Evolutionary conservation across 2,888 invertebrate species (phyloP).

Genomic region (Augiades crinisus): DNA sequence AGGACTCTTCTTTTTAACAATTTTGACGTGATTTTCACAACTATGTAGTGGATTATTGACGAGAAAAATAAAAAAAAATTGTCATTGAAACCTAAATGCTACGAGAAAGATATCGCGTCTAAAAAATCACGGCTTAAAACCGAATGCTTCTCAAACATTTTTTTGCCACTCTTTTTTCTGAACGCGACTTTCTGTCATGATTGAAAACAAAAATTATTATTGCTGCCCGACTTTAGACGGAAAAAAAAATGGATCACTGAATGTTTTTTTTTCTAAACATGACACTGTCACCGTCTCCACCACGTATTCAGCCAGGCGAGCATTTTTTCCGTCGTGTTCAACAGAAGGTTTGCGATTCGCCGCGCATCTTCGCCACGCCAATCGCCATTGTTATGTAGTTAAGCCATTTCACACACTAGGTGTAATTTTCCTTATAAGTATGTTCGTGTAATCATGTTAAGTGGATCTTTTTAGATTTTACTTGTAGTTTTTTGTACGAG

Average conservation of each 20-base stretch:
- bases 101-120: too few species aligned
- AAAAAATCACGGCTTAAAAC: too few species aligned
- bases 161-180: too few species aligned
- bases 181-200: too few species aligned
- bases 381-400: slow-evolving; percentile 18
- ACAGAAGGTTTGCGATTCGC: slow-evolving; percentile 20
- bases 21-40: too few species aligned
- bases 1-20: too few species aligned
- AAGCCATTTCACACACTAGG: slow-evolving; percentile 17
- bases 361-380: slow-evolving; percentile 13
- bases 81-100: too few species aligned
- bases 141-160: too few species aligned
- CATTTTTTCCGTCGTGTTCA: slow-evolving; percentile 9
- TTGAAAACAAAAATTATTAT: background rate
- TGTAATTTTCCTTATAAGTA: slow-evolving; percentile 16
- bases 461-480: background rate
- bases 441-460: slow-evolving; percentile 8
- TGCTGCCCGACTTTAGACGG: background rate
- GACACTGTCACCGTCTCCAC: slow-evolving; percentile 8
- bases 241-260: background rate
- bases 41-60: too few species aligned
- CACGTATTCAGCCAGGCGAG: slow-evolving; percentile 15
- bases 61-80: too few species aligned
- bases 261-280: slow-evolving; percentile 5
- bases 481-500: too few species aligned